A percentile compares a stretch with the other conserved stretches of the same genome.
Evolutionary conservation across 2,113 vertebrate species (phyloP).

Genomic region (Brienomyrus brachyistius): DNA sequence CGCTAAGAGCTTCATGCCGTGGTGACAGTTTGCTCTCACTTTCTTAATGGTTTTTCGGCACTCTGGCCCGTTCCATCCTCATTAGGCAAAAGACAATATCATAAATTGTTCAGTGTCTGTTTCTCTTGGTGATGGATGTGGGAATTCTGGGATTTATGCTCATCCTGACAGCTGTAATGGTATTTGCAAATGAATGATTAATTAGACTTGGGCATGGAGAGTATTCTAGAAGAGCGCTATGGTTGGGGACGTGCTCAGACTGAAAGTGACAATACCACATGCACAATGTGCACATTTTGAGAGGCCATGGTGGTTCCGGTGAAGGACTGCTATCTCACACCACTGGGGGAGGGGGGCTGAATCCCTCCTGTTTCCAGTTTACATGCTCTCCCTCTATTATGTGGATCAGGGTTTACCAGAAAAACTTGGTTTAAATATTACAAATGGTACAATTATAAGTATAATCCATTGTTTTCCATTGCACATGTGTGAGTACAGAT

Average conservation of each 20-base stretch:
- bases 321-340: background rate
- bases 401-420: background rate
- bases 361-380: background rate
- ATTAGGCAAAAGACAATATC: slow-evolving; percentile 50
- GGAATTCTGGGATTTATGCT: slow-evolving; percentile 52
- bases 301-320: background rate
- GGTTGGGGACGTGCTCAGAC: slow-evolving; percentile 25
- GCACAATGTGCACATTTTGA: background rate
- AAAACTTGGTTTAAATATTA: background rate
- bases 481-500: background rate
- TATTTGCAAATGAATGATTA: slow-evolving; percentile 58
- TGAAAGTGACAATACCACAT: slow-evolving; percentile 24
- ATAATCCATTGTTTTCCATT: background rate
- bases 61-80: slow-evolving; percentile 39
- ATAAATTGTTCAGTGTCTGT: slow-evolving; percentile 52
- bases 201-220: slow-evolving; percentile 37
- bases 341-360: background rate
- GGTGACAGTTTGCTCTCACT: slow-evolving; percentile 23
- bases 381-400: background rate
- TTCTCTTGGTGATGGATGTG: slow-evolving; percentile 48
- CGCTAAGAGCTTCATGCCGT: background rate
- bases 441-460: background rate
- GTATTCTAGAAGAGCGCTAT: slow-evolving; percentile 36
- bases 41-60: slow-evolving; percentile 35
- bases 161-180: slow-evolving; percentile 54